phyloP scores from a whole-genome alignment of 2,888 invertebrate genomes.

The Antheraea yamamai region DNA sequence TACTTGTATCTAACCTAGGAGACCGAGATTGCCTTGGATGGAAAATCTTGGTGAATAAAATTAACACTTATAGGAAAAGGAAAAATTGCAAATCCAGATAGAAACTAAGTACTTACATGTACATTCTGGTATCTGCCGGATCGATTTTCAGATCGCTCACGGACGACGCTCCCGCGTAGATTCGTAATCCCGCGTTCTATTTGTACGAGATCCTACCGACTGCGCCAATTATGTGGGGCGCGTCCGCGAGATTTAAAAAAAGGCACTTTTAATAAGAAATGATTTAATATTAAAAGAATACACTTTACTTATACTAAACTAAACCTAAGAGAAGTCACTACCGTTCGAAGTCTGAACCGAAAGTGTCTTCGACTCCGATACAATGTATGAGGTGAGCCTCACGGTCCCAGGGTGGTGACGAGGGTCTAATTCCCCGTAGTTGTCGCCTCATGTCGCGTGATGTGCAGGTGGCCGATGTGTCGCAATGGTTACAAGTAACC shows the following conservation, averaged over 20 bases:
- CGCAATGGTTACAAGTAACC: too few species aligned
- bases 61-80: neutral
- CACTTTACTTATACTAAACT: too few species aligned
- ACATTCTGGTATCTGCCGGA: neutral
- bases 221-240: constrained; percentile 13
- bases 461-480: too few species aligned
- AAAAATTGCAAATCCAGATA: neutral
- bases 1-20: constrained; percentile 8
- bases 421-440: too few species aligned
- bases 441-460: too few species aligned
- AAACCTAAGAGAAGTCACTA: too few species aligned
- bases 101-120: constrained; percentile 1
- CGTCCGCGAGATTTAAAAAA: neutral
- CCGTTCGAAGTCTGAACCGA: too few species aligned
- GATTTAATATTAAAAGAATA: too few species aligned
- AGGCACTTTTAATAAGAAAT: too few species aligned
- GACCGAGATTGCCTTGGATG: constrained; percentile 14
- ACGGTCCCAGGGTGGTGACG: too few species aligned
- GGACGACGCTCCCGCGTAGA: constrained; percentile 4
- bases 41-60: constrained; percentile 10
- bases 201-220: constrained; percentile 11
- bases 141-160: neutral
- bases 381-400: too few species aligned
- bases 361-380: too few species aligned
- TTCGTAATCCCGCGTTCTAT: neutral